A percentile compares a stretch with the other conserved stretches of the same genome.
Conservation (phyloP, 2,888 invertebrate genomes). For the Tetramorium bicarinatum region DNA sequence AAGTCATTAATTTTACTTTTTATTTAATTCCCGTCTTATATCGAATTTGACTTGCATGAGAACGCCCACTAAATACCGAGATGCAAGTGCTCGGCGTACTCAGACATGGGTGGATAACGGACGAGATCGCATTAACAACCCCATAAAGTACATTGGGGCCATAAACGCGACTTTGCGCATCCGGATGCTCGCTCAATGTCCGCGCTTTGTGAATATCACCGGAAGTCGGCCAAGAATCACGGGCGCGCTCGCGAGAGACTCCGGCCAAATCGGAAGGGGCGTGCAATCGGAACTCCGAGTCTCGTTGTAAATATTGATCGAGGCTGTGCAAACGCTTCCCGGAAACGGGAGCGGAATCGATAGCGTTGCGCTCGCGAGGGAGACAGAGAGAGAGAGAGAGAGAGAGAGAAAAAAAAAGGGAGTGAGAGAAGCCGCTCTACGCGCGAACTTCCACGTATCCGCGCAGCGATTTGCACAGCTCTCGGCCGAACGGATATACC, state of each 20-base stretch:
- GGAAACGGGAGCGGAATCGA: slow-evolving; percentile 58
- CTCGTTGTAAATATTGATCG: slow-evolving; percentile 64
- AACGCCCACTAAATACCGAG: not conserved
- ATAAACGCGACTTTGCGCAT: slow-evolving; percentile 47
- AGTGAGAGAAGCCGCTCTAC: not conserved
- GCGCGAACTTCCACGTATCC: slow-evolving; percentile 47
- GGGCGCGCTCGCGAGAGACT: slow-evolving; percentile 40
- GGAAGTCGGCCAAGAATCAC: slow-evolving; percentile 57
- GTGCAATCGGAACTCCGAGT: slow-evolving; percentile 52
- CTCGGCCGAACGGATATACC: slow-evolving; percentile 61
- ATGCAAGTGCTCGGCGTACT: not conserved
- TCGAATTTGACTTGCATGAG: not conserved
- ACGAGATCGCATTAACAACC: slow-evolving; percentile 28
- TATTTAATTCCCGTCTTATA: not conserved
- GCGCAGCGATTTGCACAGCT: slow-evolving; percentile 49
- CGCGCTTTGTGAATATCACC: slow-evolving; percentile 54
- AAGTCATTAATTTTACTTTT: not conserved
- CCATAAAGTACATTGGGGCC: slow-evolving; percentile 49
- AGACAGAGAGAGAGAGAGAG: not conserved
- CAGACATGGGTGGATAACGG: slow-evolving; percentile 5
- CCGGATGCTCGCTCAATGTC: slow-evolving; percentile 56
- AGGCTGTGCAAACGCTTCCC: slow-evolving; percentile 56
- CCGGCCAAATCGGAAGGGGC: slow-evolving; percentile 53
- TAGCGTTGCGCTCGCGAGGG: slow-evolving; percentile 17
- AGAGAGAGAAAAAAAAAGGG: not conserved